A percentile compares a stretch with the other conserved stretches of the same genome.
phyloP scores from a whole-genome alignment of 2,888 invertebrate species.

The Phytoseiulus persimilis region DNA sequence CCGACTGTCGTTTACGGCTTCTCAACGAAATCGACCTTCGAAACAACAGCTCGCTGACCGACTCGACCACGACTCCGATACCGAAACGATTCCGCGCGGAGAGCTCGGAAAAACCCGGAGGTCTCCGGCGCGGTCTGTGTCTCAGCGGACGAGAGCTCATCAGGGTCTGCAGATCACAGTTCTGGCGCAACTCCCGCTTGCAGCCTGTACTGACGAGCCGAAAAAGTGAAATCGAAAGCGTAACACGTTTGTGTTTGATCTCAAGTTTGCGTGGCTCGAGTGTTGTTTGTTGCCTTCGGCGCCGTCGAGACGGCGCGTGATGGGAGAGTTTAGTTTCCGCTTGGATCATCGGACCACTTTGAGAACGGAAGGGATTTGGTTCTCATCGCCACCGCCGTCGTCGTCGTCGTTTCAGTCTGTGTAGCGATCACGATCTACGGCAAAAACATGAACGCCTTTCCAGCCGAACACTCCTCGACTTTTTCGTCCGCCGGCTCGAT shows the following conservation, averaged over 20 bases:
- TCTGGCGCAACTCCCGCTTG: neutral
- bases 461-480: neutral
- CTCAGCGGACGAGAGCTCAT: neutral
- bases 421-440: neutral
- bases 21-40: neutral
- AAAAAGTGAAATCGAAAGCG: neutral
- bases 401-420: too few relatives aligned
- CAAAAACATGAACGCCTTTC: neutral
- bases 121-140: neutral
- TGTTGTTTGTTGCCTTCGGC: neutral
- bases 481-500: neutral
- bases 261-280: neutral
- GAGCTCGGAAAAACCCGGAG: neutral
- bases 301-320: neutral
- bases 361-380: constrained; percentile 5
- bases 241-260: neutral
- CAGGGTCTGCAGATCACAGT: too few relatives aligned
- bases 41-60: neutral
- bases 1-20: neutral
- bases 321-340: neutral
- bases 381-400: neutral
- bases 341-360: neutral
- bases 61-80: too few relatives aligned
- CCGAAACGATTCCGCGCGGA: too few relatives aligned
- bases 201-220: neutral